These are phyloP conservation scores for Halocaridina rubra DNA, from an alignment of 2,888 invertebrate genomes.

Conservation along the genomic window DNA sequence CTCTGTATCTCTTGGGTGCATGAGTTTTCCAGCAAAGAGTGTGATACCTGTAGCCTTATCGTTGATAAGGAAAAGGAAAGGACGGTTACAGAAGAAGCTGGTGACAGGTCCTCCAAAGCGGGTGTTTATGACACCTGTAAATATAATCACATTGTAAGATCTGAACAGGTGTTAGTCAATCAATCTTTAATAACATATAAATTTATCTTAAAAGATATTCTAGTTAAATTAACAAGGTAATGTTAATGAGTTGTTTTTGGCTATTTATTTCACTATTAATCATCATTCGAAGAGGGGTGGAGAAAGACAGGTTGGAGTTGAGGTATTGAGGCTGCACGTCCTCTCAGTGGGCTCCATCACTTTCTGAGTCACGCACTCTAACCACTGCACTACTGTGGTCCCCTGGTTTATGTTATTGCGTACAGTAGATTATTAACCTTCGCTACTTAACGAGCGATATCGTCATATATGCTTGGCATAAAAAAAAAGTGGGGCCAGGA, in stretches of 20 bases:
- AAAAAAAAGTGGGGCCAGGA: too few relatives aligned
- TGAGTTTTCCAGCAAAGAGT: constrained; percentile 7
- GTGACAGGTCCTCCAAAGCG: constrained; percentile 2
- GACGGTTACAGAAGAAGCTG: background rate
- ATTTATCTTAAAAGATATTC: too few relatives aligned
- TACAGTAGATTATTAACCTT: too few relatives aligned
- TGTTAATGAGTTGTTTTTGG: too few relatives aligned
- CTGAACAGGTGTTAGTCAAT: background rate
- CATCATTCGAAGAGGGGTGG: background rate
- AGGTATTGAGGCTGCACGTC: background rate
- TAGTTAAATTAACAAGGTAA: too few relatives aligned
- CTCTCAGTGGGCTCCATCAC: background rate
- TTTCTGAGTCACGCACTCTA: background rate
- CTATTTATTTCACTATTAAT: background rate
- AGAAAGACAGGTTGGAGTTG: background rate
- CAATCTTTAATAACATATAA: background rate
- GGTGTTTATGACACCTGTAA: constrained; percentile 12
- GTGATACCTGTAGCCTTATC: constrained; percentile 6
- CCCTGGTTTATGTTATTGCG: too few relatives aligned
- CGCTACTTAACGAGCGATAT: too few relatives aligned
- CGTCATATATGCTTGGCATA: too few relatives aligned
- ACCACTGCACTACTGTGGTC: too few relatives aligned
- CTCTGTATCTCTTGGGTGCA: background rate
- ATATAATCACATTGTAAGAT: background rate
- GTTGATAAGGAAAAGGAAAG: background rate